Evolutionary conservation across 2,113 vertebrate species (phyloP).

Genomic region (Amphiprion percula): DNA sequence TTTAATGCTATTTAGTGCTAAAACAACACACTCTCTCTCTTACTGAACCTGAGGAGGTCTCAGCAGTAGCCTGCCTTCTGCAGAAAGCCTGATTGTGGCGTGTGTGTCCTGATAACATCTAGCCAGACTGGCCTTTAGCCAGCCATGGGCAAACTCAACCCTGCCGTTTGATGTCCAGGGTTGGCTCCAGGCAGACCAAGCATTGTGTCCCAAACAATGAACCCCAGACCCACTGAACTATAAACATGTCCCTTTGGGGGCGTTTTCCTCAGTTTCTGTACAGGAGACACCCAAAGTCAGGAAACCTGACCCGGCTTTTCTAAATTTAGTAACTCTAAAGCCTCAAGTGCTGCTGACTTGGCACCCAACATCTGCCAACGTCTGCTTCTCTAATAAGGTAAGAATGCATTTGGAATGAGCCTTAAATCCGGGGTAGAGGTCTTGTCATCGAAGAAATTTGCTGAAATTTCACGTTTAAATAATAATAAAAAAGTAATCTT

Average conservation of each 20-base stretch:
- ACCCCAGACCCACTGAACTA: slow-evolving; percentile 85
- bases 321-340: slow-evolving; percentile 80
- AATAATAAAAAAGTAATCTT: neutral
- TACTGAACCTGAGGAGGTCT: slow-evolving; percentile 22
- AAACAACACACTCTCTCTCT: slow-evolving; percentile 27
- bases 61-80: slow-evolving; percentile 41
- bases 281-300: slow-evolving; percentile 86
- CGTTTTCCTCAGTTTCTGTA: slow-evolving; percentile 82
- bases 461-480: slow-evolving; percentile 6
- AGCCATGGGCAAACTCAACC: slow-evolving; percentile 81
- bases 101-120: slow-evolving; percentile 78
- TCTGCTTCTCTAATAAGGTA: slow-evolving; percentile 41
- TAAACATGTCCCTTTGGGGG: slow-evolving; percentile 85
- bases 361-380: slow-evolving; percentile 49
- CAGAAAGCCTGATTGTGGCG: slow-evolving; percentile 59
- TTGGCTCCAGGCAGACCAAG: slow-evolving; percentile 88
- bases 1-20: neutral
- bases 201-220: slow-evolving; percentile 89
- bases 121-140: slow-evolving; percentile 75
- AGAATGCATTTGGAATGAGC: slow-evolving; percentile 52
- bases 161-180: slow-evolving; percentile 82
- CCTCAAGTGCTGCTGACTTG: slow-evolving; percentile 77
- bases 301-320: slow-evolving; percentile 82
- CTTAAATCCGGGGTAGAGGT: slow-evolving; percentile 26
- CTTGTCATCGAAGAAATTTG: slow-evolving; percentile 31